Conservation (phyloP, 1,140 invertebrate species). For the Nasonia longicornis region DNA sequence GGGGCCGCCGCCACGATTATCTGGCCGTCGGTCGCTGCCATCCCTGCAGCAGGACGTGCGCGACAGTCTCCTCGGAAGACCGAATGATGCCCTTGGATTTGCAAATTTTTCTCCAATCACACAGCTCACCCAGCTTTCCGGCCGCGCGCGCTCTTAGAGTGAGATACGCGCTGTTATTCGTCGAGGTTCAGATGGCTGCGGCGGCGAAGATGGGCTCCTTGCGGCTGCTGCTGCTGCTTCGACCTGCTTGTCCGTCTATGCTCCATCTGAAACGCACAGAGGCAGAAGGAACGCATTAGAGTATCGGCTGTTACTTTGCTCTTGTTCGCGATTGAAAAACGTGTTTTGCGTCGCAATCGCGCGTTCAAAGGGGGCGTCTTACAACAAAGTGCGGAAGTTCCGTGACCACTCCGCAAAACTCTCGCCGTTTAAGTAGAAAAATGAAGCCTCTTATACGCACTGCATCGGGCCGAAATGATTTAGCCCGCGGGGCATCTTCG, state of each 20-base stretch:
- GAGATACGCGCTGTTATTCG: constrained; percentile 22
- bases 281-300: not conserved
- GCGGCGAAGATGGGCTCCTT: constrained; percentile 37
- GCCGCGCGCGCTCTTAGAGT: constrained; percentile 29
- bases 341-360: too few relatives aligned
- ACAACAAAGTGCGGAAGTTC: too few relatives aligned
- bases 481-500: not conserved
- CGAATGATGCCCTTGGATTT: not conserved
- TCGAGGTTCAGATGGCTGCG: not conserved
- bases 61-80: not conserved
- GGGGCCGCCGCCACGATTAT: constrained; percentile 85
- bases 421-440: too few relatives aligned
- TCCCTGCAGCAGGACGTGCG: constrained; percentile 55
- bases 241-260: constrained; percentile 44
- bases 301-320: too few relatives aligned
- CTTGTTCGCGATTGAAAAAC: too few relatives aligned
- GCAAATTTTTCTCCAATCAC: not conserved
- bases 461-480: too few relatives aligned
- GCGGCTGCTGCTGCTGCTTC: constrained; percentile 44
- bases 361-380: too few relatives aligned
- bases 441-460: too few relatives aligned
- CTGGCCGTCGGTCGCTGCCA: constrained; percentile 88
- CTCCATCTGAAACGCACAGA: constrained; percentile 51
- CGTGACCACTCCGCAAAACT: too few relatives aligned
- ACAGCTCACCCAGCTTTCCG: constrained; percentile 25